Conservation (phyloP, 2,113 vertebrate genomes). For the Chitala chitala region DNA sequence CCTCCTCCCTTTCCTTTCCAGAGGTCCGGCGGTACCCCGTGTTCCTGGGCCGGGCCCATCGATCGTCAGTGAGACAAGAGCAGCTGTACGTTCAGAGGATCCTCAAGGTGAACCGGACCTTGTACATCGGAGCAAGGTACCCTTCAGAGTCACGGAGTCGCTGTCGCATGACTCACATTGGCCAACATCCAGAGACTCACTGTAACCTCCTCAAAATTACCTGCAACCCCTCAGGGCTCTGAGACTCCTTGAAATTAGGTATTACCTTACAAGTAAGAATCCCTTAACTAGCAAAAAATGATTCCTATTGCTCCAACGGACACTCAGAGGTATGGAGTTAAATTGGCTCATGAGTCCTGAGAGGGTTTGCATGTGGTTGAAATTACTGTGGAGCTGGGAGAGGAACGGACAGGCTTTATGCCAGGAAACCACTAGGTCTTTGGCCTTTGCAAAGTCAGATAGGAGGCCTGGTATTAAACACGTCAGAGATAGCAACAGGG, state of each 20-base stretch:
- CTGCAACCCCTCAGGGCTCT: background rate
- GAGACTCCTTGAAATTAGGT: background rate
- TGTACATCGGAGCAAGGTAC: slow-evolving; percentile 94
- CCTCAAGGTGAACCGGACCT: slow-evolving; percentile 85
- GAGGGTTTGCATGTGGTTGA: slow-evolving; percentile 38
- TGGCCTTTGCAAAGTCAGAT: background rate
- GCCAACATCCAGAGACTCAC: background rate
- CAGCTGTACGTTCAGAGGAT: slow-evolving; percentile 82
- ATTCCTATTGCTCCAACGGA: background rate
- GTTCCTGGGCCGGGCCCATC: slow-evolving; percentile 79
- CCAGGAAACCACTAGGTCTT: slow-evolving; percentile 20
- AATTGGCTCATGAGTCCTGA: slow-evolving; percentile 18
- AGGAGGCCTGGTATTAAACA: background rate
- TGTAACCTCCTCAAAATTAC: background rate
- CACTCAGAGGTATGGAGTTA: slow-evolving; percentile 10
- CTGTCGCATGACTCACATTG: background rate
- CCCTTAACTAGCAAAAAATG: slow-evolving; percentile 15
- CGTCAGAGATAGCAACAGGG: background rate
- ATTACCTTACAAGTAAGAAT: slow-evolving; percentile 15
- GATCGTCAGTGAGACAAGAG: slow-evolving; percentile 57
- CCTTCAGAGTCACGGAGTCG: slow-evolving; percentile 31
- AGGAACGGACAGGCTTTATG: slow-evolving; percentile 2
- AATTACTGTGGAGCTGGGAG: slow-evolving; percentile 6
- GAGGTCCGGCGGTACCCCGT: slow-evolving; percentile 82
- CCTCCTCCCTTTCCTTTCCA: slow-evolving; percentile 35